Percentiles rank a stretch among this genome's conserved stretches.
phyloP scores from a whole-genome alignment of 2,888 invertebrate species.

The Myathropa florea region DNA sequence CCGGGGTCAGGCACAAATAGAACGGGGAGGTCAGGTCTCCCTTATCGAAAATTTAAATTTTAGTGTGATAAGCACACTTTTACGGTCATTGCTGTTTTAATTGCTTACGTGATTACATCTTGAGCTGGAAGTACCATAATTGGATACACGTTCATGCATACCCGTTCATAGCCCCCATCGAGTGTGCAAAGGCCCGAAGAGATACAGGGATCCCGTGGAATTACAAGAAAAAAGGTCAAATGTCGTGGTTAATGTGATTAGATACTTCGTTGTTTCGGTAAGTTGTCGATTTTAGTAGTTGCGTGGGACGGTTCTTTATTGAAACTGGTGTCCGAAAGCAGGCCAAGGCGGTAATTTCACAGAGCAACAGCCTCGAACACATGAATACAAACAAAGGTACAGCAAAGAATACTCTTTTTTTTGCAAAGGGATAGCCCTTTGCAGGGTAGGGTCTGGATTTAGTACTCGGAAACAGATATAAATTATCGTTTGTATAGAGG shows the following conservation, averaged over 20 bases:
- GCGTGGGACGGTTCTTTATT: constrained; percentile 23
- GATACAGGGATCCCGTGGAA: background rate
- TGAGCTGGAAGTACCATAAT: constrained; percentile 37
- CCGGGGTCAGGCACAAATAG: constrained; percentile 43
- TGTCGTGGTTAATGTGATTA: constrained; percentile 62
- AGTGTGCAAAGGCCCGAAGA: constrained; percentile 14
- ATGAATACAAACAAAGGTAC: background rate
- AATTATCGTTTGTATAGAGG: background rate
- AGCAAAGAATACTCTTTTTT: background rate
- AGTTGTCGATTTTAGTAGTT: constrained; percentile 17
- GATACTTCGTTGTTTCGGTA: constrained; percentile 34
- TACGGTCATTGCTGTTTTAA: constrained; percentile 58
- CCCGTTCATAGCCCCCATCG: background rate
- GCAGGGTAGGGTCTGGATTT: background rate
- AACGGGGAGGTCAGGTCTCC: background rate
- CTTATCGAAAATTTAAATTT: constrained; percentile 57
- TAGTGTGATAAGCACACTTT: constrained; percentile 57
- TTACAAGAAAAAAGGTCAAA: constrained; percentile 47
- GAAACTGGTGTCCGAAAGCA: no score
- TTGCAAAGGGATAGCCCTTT: background rate
- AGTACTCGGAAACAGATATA: background rate
- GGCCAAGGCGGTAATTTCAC: background rate
- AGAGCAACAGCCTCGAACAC: background rate
- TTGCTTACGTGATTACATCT: constrained; percentile 61
- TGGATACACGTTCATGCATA: constrained; percentile 44